Base-by-base conservation (phyloP, 2,113 vertebrate genomes). In the Lepus europaeus region DNA sequence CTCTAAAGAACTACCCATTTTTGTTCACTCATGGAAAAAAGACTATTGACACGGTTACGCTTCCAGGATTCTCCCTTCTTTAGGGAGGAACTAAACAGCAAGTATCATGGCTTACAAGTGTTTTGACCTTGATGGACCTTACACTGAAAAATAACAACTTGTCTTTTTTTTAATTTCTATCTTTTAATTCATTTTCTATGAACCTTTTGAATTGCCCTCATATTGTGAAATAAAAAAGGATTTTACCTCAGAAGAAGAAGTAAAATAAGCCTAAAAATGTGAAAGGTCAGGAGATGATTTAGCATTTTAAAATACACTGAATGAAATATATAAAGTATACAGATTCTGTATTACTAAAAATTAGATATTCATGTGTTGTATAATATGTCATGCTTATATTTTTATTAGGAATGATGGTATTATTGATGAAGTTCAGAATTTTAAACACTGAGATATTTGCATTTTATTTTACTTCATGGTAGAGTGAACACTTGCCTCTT, bases 241-340 rank as follows among this genome's bases (percentile, higher is more conserved):
- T 45, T 92, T 6, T 36, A 87, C 23, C 56, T 95, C 72, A 92
- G 33, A 77, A 93, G 77, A 89, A 11, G 9, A 84, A 74, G 23
- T 11, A 93, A 85, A 80, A 80, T 82, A 78, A 95, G 93, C 64
- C 25, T 49, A 63, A 95, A 91, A 70, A 22, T 27, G 79, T 87
- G 31, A 93, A 92, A 94, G 16, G 85, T 70, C 56, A 79, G 33
- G 25, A 87, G 45, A 89, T 56, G 27, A 91, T 76, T 80, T 90
- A 56, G 8, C 31, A 82, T 2, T 86, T 94, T 88, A 85, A 83
- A 53, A 66, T 45, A 79, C 23, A 27, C 74, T 33, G 19, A 90
- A 27, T 64, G 56, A 92, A 85, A 63, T 78, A 27, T 13, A 92
- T 53, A 94, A 90, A 90, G 87, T 53, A n/a, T 25, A 76, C 1